These are phyloP conservation scores for Peromyscus maniculatus DNA, from an alignment of 2,113 vertebrate species.

Conservation along the genomic window DNA sequence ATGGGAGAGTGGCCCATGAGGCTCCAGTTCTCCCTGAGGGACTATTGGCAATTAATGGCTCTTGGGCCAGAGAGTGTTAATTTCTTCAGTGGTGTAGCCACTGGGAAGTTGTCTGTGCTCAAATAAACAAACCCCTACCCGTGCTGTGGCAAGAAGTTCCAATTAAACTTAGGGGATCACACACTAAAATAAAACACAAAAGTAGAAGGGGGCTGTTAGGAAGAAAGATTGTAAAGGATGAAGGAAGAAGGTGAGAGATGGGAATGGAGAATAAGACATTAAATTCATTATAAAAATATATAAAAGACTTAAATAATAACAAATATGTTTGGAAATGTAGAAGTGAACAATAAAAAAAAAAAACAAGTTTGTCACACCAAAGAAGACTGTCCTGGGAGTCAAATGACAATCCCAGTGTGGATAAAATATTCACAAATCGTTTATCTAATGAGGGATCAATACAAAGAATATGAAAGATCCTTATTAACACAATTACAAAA, in stretches of 20 bases:
- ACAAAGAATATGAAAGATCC: not conserved
- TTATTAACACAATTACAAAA: not conserved
- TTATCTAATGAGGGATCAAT: not conserved
- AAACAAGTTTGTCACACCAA: not conserved
- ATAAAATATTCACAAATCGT: not conserved
- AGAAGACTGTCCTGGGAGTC: not conserved
- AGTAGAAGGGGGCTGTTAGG: not conserved
- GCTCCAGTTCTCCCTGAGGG: not conserved
- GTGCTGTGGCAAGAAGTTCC: not conserved
- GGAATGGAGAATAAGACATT: not conserved
- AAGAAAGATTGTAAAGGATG: not conserved
- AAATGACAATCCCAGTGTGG: not conserved
- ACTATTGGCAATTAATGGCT: not conserved
- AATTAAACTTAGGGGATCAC: not conserved
- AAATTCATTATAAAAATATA: not conserved
- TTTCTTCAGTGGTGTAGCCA: not conserved
- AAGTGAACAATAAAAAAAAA: not conserved
- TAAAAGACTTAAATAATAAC: not conserved
- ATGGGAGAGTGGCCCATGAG: not conserved
- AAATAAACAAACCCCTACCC: not conserved
- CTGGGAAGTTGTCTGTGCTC: not conserved
- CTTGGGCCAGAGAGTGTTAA: not conserved
- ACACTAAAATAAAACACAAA: not conserved
- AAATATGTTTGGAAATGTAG: not conserved
- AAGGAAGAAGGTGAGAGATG: not conserved